A percentile compares a stretch with the other conserved stretches of the same genome.
Evolutionary conservation across 1,140 invertebrate species (phyloP).

Genomic region (Drosophila subpulchrella): DNA sequence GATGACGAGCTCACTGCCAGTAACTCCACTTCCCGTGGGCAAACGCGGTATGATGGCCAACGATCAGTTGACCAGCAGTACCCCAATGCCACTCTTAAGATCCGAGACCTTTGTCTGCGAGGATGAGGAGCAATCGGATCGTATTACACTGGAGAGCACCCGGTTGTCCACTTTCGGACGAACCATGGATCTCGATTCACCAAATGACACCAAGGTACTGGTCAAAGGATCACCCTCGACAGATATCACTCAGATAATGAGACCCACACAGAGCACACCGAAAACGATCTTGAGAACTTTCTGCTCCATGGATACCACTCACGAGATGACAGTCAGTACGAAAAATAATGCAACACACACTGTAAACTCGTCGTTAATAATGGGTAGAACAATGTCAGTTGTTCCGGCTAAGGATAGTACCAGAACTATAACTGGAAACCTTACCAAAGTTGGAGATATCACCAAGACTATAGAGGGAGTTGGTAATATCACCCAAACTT

Average conservation of each 20-base stretch:
- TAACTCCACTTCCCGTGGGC: conserved; percentile 51
- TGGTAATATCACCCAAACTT: conserved; percentile 6
- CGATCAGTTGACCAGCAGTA: conserved; percentile 50
- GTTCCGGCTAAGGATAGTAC: conserved; percentile 19
- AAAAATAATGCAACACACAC: conserved; percentile 42
- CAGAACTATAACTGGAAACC: background rate
- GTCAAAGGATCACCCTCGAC: conserved; percentile 10
- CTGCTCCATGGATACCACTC: conserved; percentile 32
- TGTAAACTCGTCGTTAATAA: background rate
- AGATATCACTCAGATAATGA: conserved; percentile 30
- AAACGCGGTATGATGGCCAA: conserved; percentile 29
- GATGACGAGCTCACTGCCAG: conserved; percentile 62
- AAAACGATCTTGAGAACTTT: conserved; percentile 10
- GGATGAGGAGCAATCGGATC: conserved; percentile 40
- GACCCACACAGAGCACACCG: conserved; percentile 10
- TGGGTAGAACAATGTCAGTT: conserved; percentile 30
- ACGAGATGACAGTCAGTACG: conserved; percentile 14
- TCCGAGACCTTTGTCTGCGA: conserved; percentile 80
- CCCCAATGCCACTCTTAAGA: conserved; percentile 62
- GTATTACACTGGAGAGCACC: conserved; percentile 29
- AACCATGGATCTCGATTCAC: conserved; percentile 38
- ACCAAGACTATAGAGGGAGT: conserved; percentile 10
- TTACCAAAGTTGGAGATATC: conserved; percentile 7
- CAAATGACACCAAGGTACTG: conserved; percentile 17
- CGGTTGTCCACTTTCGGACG: conserved; percentile 45